These are phyloP conservation scores for Branchellion lobata DNA, from an alignment of 2,888 invertebrate species.

Conservation along the genomic window DNA sequence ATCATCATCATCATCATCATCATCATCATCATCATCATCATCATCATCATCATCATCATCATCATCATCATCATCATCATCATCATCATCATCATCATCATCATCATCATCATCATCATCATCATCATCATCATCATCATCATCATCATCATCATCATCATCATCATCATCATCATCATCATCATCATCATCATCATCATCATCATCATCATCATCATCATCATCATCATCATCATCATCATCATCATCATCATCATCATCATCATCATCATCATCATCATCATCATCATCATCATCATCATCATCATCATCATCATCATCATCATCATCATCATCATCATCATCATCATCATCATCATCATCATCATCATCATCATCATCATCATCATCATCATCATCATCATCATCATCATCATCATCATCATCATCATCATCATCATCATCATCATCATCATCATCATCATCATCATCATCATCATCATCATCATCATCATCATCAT, in stretches of 20 bases:
- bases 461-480: slow-evolving; percentile 48
- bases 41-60: slow-evolving; percentile 48
- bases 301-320: slow-evolving; percentile 48
- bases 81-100: slow-evolving; percentile 48
- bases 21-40: slow-evolving; percentile 47
- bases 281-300: slow-evolving; percentile 48
- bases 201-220: slow-evolving; percentile 47
- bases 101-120: slow-evolving; percentile 57
- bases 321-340: slow-evolving; percentile 47
- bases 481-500: slow-evolving; percentile 57
- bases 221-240: slow-evolving; percentile 58
- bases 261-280: slow-evolving; percentile 42
- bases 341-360: slow-evolving; percentile 58
- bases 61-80: slow-evolving; percentile 47
- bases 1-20: slow-evolving; percentile 34
- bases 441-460: slow-evolving; percentile 46
- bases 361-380: slow-evolving; percentile 23
- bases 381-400: slow-evolving; percentile 35
- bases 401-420: slow-evolving; percentile 47
- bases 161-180: slow-evolving; percentile 48
- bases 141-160: slow-evolving; percentile 46
- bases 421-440: slow-evolving; percentile 48
- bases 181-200: slow-evolving; percentile 47
- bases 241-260: slow-evolving; percentile 26
- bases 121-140: slow-evolving; percentile 26